Evolutionary conservation across 2,113 vertebrate genomes (phyloP), one percentile per base, ranked within the genome.

Genomic region (Melanocharis versteri): DNA sequence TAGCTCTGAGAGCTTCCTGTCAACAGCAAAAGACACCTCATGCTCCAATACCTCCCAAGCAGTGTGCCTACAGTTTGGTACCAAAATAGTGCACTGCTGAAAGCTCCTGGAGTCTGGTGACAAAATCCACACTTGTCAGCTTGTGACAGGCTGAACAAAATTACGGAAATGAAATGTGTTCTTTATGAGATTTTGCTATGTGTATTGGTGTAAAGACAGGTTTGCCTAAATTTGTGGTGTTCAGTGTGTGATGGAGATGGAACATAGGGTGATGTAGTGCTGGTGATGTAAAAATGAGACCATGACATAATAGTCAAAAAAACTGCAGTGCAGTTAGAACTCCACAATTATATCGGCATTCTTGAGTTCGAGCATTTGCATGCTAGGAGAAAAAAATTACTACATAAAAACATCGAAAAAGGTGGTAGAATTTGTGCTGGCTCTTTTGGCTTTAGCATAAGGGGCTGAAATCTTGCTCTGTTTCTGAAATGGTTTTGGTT

Each of bases 201-300:
- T 0, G 0, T 57, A 2, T 9, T 1, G 0, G 20, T 39, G 20
- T 82, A 40, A 61, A 86, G 58, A n/a, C 9, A 28, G 15, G 12
- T 61, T n/a, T 62, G 47, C 33, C 23, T 44, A 3, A 37, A 53
- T 50, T 35, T 57, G 11, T 10, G 1, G 15, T 76, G n/a, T 39
- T 90, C 19, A 8, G 2, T 66, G 33, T 58, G 33, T 6, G 2
- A 14, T 73, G 35, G 68, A 37, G 30, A 8, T 70, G 17, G 45
- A 88, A 23, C 5, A 2, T 3, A 30, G 7, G 11, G 26, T 83
- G 33, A 61, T 13, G 8, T 76, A 47, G 10, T 76, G 40, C 26
- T 83, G 62, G 12, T 3, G 1, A 7, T 44, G 18, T 33, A 47
- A 93, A 90, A 86, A 35, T 44, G 23, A 87, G 35, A 54, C 30